Conservation (phyloP, 2,888 invertebrate species). For the Perizoma affinitatum region DNA sequence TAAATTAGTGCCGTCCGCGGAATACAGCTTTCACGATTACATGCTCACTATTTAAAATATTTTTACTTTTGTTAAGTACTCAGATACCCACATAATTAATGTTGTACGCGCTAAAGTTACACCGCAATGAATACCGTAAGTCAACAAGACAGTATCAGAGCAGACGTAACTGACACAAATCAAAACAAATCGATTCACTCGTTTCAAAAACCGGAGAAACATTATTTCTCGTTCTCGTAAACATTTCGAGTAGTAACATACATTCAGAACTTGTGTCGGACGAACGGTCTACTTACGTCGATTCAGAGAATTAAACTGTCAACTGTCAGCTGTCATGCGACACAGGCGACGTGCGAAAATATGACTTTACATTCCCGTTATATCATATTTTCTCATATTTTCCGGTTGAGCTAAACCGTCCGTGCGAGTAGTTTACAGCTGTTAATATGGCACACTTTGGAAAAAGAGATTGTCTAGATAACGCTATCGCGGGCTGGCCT, state of each 20-base stretch:
- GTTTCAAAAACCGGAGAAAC: slow-evolving; percentile 4
- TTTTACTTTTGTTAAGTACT: too few relatives aligned
- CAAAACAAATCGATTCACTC: slow-evolving; percentile 19
- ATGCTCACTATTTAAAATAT: too few relatives aligned
- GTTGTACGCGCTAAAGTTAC: too few relatives aligned
- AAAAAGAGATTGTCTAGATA: neutral
- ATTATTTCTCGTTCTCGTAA: slow-evolving; percentile 1
- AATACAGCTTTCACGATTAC: too few relatives aligned
- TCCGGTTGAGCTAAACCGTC: slow-evolving; percentile 1
- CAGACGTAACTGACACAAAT: slow-evolving; percentile 16
- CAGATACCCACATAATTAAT: too few relatives aligned
- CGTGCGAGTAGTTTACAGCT: neutral
- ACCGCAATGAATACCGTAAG: neutral
- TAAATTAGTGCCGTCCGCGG: too few relatives aligned
- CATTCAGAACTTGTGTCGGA: slow-evolving; percentile 15
- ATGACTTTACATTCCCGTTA: neutral
- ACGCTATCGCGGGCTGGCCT: too few relatives aligned
- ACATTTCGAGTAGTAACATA: slow-evolving; percentile 12
- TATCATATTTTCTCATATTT: slow-evolving; percentile 8
- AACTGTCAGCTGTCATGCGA: slow-evolving; percentile 21
- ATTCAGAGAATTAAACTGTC: slow-evolving; percentile 40
- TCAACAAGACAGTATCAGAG: slow-evolving; percentile 4
- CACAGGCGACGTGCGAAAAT: slow-evolving; percentile 15
- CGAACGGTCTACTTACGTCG: slow-evolving; percentile 37
- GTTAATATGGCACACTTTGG: neutral